Base-by-base conservation (phyloP, 2,113 vertebrate species). In the Cnemophilus loriae region DNA sequence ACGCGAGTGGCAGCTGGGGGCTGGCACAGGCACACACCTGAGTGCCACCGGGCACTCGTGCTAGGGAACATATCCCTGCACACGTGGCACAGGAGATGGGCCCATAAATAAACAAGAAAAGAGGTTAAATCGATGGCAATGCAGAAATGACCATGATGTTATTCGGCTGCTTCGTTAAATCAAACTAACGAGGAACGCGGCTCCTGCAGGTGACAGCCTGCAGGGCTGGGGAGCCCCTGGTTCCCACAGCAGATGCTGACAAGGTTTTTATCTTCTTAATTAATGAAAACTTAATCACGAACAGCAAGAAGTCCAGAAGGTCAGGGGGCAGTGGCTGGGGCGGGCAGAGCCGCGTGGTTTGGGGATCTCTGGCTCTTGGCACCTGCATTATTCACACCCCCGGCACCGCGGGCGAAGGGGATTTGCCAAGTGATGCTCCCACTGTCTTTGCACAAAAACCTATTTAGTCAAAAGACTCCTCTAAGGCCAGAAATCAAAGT, bases 311-410 rank as follows among this genome's bases (percentile, higher is more conserved):
- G 46, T 17, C 30, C 33, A 2, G 60, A 16, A 39, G 57, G 42
- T 17, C 10, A 1, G 35, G 39, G 42, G 23, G 13, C 77, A 81
- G 77, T 5, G 13, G 37, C 28, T 11, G 32, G 37, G 18, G 3
- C 16, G 17, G n/a, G 61, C 33, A 63, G 71, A 60, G 35, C 33
- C 17, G 53, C 0, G 1, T 3, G 2, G 33, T 57, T 79, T 6
- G 4, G 23, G 47, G 50, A 41, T 55, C 52, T 82, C 82, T 0
- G 2, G 41, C 56, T 47, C 44, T 78, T 50, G 6, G 68, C 32
- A 8, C 78, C 85, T 96, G 90, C 91, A 94, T 96, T 88, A 96
- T 96, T 97, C 95, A 95, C 82, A 80, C 12, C 77, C 70, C n/a
- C 5, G 3, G 64, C 57, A 6, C 68, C 1, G 1, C 16, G 28